Evolutionary conservation across 2,113 vertebrate genomes (phyloP), one percentile per base, ranked within the genome.

Genomic region (Trogon surrucura): DNA sequence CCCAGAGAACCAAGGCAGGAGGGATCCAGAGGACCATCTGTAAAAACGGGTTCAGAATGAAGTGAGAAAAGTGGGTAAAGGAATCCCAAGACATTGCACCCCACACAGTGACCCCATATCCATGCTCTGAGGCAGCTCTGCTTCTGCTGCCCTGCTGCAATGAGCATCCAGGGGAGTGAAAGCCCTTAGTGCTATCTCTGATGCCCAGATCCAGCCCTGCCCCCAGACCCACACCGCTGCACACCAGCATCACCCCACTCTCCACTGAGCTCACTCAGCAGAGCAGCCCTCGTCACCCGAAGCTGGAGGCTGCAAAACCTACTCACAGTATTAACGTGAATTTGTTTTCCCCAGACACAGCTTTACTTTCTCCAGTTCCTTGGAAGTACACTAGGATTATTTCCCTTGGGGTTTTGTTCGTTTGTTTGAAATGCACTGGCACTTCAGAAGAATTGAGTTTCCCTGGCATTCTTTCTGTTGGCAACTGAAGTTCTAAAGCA

Each of bases 101-200:
- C 44, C 23, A 23, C 22, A 16, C 1, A 8, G 44, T 17, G 62
- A 62, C 7, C 9, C 27, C 38, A 23, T 20, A n/a, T 3, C 34
- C 26, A 11, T 4, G 9, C 19, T 80, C 20, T 16, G 30, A 29
- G 26, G 62, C n/a, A 45, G 29, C 15, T 36, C 57, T 58, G n/a
- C 30, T 8, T 57, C 54, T 88, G 34, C 74, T 41, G 69, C 44
- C 47, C 18, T 60, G 23, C 9, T 29, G 38, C 53, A 78, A 44
- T 0, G 0, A 14, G 8, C 34, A 26, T 61, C 34, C 29, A 56
- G 61, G 11, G 16, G 13, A 41, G 2, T 29, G 36, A 51, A 71
- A 71, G 60, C 3, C 16, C 26, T 5, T 41, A 26, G 30, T 4
- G 27, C 7, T 8, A 19, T 18, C 19, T 47, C 48, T 38, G 23